Evolutionary conservation across 2,888 invertebrate species (phyloP), one percentile per base, ranked within the genome.

Genomic region (Pseudanteris insignis): DNA sequence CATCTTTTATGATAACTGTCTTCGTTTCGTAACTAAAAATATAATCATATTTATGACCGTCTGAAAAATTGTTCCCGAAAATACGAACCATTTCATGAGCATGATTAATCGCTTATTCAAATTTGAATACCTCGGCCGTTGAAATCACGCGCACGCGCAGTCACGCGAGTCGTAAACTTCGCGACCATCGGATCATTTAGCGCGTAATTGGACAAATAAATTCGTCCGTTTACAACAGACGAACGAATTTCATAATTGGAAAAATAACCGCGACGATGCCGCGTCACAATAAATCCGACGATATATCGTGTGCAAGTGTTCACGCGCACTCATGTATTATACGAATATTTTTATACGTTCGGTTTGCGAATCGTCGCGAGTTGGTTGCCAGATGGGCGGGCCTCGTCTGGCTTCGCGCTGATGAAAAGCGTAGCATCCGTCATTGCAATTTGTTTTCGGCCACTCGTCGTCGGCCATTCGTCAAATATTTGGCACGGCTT

Each of bases 401-500:
- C 21, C 24, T 29, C 12, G 43, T 24, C 32, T n/a, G n/a, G n/a
- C n/a, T n/a, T n/a, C n/a, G 36, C 44, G 13, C 59, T 48, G 60
- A 60, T 41, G 60, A 54, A 61, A 61, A 54, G 50, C 33, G 15
- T 11, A 36, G 54, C 44, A 50, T 61, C 25, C 61, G 48, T 55
- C 34, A 50, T 44, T 46, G 55, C 47, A 61, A 61, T 61, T 61
- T 46, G 55, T 61, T 62, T 57, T 61, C 48, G 44, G 40, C 50
- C 38, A 29, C 48, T 54, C 54, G 38, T 54, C 50, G 53, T 28
- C 10, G 14, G 34, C 34, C 24, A 25, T 61, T 54, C 50, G 48
- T 54, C 54, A 61, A 50, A 61, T 44, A 48, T 54, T 54, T 41
- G 38, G 50, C 51, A 41, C 59, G 21, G 14, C 33, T 12, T 25